Base-by-base conservation (phyloP, 2,797 vertebrate species). In the Gadopsis marmoratus region DNA sequence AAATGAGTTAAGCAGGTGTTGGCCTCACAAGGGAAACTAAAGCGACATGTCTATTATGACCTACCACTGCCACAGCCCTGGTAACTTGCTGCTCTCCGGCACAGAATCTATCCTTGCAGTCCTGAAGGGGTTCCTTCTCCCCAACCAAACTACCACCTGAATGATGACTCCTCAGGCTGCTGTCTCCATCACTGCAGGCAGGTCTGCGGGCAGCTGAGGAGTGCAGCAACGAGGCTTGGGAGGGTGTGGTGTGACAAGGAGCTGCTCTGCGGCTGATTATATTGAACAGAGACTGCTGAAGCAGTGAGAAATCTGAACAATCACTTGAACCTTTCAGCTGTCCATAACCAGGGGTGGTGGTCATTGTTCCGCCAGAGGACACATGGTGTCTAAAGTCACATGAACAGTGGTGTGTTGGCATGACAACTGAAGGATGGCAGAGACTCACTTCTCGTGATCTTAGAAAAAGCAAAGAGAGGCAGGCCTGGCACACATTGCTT, bases 221-320 rank as follows among this genome's bases (percentile, higher is more conserved):
- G 29, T 71, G 60, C 79, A 84, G 78, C 33, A 33, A 37, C 23
- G 82, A 33, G 33, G 81, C 11, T 29, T 90, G 88, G 69, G 68
- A 48, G 74, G 78, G 23, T n/a, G 79, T 37, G 58, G 72, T 39
- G 47, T 84, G 67, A 84, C 84, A 66, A 45, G 88, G 68, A 3
- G 83, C 26, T 59, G 91, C 55, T 89, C 90, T 95, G 76, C 94
- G 91, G 67, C 90, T 80, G 47, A 93, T 96, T 79, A 96, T 96
- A 83, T 94, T 93, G 43, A 94, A 91, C 29, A 96, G 88, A 26
- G 94, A 95, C 88, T 92, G 90, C 83, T 95, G 95, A 26, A 96
- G 92, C 72, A 88, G 84, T 4, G 91, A 94, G 59, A 96, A 94
- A 87, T 95, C 90, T 2, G 92, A 93, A 71, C 84, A 88, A 51